Base-by-base conservation (phyloP, 1,140 invertebrate genomes). In the Drosophila rhopaloa region DNA sequence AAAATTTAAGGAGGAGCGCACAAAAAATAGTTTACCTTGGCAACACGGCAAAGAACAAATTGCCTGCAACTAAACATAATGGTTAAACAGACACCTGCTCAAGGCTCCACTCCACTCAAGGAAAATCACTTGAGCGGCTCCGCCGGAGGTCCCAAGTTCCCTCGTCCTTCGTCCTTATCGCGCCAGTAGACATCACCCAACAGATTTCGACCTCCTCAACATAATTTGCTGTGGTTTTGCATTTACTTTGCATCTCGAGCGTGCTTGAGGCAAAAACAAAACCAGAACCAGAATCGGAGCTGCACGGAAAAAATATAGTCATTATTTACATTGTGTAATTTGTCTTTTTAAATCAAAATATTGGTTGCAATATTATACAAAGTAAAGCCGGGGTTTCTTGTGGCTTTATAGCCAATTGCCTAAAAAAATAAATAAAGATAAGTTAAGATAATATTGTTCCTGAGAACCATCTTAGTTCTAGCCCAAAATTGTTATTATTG, bases 161-260 rank as follows among this genome's bases (percentile, higher is more conserved):
- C 24, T 66, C 38, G 29, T 14, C 9, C 66, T 51, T 44, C 48
- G 54, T 75, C 41, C 54, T 27, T 71, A 79, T 77, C 51, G 48
- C 62, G 59, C 32, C 51, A 53, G 57, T 68, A 58, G 59, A 58
- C 47, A 67, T 53, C 61, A 43, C 48, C 56, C 55, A 55, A 44
- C 62, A 53, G 60, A 56, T 43, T 70, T 71, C 57, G 38, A 61
- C 59, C 53, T 53, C 71, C 82, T 88, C 84, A 70, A 83, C 84
- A 89, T 88, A 88, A 88, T 88, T 88, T 88, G 84, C 84, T 80
- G 84, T 88, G 84, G 84, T 88, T 88, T 89, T 89, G 83, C 83
- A 88, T 88, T 88, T 88, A 88, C 83, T 89, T 88, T 89, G 76
- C 84, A 88, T 88, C 84, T 83, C 38, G 66, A 88, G 83, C 54